phyloP scores from a whole-genome alignment of 2,888 invertebrate species.

The Tipula helvola region DNA sequence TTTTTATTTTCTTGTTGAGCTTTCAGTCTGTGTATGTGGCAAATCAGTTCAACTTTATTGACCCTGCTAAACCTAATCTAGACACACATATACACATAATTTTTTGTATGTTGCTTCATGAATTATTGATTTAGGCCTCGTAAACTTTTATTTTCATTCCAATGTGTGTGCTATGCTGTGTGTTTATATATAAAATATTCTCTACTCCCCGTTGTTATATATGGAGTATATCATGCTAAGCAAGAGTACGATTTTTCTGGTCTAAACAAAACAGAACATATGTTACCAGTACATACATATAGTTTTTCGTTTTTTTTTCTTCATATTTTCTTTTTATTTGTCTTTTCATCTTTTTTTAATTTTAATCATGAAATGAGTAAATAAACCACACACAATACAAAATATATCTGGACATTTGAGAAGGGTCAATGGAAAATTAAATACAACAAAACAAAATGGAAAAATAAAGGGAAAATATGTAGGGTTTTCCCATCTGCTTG shows the following conservation, averaged over 20 bases:
- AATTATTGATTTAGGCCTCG: neutral
- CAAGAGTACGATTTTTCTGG: neutral
- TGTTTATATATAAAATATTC: neutral
- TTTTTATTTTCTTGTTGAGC: neutral
- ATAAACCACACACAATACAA: neutral
- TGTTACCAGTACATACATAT: neutral
- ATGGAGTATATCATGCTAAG: neutral
- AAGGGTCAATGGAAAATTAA: neutral
- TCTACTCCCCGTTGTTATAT: neutral
- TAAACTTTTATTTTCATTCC: neutral
- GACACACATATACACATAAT: neutral
- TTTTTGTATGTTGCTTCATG: neutral
- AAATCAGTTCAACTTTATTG: neutral
- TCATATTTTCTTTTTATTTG: neutral
- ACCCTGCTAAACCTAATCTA: neutral
- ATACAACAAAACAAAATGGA: neutral
- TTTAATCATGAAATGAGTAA: conserved; percentile 4
- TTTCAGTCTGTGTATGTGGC: neutral
- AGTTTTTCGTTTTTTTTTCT: neutral
- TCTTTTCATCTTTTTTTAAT: neutral
- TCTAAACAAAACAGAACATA: neutral
- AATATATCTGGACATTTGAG: neutral
- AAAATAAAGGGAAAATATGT: neutral
- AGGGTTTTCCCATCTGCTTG: neutral
- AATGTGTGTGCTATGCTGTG: neutral